phyloP scores from a whole-genome alignment of 2,113 vertebrate genomes.

The Zosterops japonicus region DNA sequence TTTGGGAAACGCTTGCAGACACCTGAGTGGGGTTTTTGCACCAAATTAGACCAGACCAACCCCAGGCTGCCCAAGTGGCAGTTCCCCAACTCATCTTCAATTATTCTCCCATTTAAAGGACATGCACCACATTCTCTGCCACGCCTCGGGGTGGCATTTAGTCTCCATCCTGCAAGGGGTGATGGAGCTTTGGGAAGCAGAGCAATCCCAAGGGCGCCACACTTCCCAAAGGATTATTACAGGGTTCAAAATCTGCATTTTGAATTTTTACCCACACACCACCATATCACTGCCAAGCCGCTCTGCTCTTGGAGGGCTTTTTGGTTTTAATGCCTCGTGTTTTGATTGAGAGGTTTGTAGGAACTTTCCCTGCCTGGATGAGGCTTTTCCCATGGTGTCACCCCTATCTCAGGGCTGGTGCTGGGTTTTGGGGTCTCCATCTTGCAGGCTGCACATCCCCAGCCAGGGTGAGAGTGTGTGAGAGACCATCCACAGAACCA shows the following conservation, averaged over 20 bases:
- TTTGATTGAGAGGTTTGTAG: not conserved
- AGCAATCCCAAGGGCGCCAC: not conserved
- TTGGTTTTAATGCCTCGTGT: not conserved
- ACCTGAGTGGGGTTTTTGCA: not conserved
- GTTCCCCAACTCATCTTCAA: not conserved
- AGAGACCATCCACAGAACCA: not conserved
- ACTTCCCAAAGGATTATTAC: not conserved
- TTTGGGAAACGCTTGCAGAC: not conserved
- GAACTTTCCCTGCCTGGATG: not conserved
- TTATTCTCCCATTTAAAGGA: not conserved
- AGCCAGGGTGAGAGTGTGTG: not conserved
- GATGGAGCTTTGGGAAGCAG: not conserved
- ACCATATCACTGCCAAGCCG: fast-evolving
- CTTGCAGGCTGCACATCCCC: not conserved
- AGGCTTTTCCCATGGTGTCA: not conserved
- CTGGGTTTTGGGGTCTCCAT: not conserved
- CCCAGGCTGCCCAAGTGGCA: not conserved
- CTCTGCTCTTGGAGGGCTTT: not conserved
- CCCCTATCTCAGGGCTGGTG: not conserved
- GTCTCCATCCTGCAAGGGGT: not conserved
- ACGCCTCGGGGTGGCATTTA: fast-evolving
- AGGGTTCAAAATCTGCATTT: not conserved
- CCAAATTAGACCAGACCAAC: not conserved
- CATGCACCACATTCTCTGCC: fast-evolving
- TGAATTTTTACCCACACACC: not conserved